Evolutionary conservation across 2,888 invertebrate genomes (phyloP).

Genomic region (Schizaphis graminum): DNA sequence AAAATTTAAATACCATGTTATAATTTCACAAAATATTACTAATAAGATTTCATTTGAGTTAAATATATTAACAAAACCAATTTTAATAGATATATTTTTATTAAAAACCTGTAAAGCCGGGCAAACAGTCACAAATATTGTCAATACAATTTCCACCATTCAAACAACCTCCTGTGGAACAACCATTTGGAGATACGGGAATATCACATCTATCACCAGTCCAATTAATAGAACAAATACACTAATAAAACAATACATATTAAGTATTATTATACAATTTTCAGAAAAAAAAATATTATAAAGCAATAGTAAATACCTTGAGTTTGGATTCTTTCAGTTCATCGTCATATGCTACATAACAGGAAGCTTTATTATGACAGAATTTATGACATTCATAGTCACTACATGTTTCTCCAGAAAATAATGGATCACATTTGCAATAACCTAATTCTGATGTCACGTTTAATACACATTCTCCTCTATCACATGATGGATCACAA

Average conservation of each 20-base stretch:
- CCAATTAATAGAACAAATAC: constrained; percentile 77
- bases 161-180: constrained; percentile 72
- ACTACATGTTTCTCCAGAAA: constrained; percentile 48
- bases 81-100: constrained; percentile 39
- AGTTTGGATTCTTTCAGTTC: constrained; percentile 32
- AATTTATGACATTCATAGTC: constrained; percentile 48
- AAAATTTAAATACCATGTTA: constrained; percentile 13
- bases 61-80: not conserved
- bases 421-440: constrained; percentile 63
- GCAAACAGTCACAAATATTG: constrained; percentile 73
- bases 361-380: constrained; percentile 71
- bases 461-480: constrained; percentile 46
- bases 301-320: constrained; percentile 23
- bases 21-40: not conserved
- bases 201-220: constrained; percentile 78
- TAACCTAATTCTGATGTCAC: constrained; percentile 33
- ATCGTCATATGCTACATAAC: constrained; percentile 72
- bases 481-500: constrained; percentile 49
- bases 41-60: not conserved
- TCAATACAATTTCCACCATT: constrained; percentile 74
- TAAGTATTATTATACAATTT: constrained; percentile 63
- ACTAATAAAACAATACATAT: constrained; percentile 71
- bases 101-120: constrained; percentile 73
- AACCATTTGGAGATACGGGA: constrained; percentile 75
- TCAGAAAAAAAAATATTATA: not conserved